These are phyloP conservation scores for Atherinosoma microstoma DNA, from an alignment of 2,797 vertebrate species.

Conservation along the genomic window DNA sequence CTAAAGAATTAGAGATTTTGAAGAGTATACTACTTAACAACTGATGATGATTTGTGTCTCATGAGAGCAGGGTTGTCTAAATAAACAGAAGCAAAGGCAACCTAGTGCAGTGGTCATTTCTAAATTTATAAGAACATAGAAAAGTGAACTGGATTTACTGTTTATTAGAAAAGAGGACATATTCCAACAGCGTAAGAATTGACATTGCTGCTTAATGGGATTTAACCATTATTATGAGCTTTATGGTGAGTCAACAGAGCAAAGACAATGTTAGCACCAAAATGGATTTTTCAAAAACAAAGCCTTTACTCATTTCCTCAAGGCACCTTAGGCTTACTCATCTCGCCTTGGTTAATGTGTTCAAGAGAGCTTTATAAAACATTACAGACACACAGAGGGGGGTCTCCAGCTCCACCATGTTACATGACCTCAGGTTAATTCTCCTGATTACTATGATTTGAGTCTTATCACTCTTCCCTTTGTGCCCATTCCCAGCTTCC, in stretches of 20 bases:
- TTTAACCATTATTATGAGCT: constrained; percentile 30
- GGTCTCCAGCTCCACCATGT: constrained; percentile 49
- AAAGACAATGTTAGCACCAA: constrained; percentile 28
- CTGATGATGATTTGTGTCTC: neutral
- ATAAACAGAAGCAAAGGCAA: constrained; percentile 5
- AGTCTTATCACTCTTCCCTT: constrained; percentile 35
- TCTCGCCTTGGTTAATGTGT: constrained; percentile 63
- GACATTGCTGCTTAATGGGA: constrained; percentile 12
- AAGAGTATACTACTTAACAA: neutral
- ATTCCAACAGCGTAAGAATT: neutral
- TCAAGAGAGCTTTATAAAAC: constrained; percentile 78
- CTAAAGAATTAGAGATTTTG: too few species aligned
- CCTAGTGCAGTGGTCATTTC: neutral
- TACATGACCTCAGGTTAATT: constrained; percentile 78
- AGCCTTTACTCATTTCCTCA: constrained; percentile 44
- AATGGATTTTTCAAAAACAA: constrained; percentile 49
- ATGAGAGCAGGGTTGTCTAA: constrained; percentile 5
- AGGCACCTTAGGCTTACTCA: constrained; percentile 31
- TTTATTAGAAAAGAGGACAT: neutral
- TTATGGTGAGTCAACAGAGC: constrained; percentile 28
- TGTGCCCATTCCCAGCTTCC: constrained; percentile 6
- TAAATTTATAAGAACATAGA: neutral
- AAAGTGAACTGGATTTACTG: neutral
- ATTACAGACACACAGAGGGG: constrained; percentile 69
- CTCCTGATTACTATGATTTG: constrained; percentile 69